These are phyloP conservation scores for Megaustenia siamemsis DNA, from an alignment of 2,888 invertebrate species.

Conservation along the genomic window DNA sequence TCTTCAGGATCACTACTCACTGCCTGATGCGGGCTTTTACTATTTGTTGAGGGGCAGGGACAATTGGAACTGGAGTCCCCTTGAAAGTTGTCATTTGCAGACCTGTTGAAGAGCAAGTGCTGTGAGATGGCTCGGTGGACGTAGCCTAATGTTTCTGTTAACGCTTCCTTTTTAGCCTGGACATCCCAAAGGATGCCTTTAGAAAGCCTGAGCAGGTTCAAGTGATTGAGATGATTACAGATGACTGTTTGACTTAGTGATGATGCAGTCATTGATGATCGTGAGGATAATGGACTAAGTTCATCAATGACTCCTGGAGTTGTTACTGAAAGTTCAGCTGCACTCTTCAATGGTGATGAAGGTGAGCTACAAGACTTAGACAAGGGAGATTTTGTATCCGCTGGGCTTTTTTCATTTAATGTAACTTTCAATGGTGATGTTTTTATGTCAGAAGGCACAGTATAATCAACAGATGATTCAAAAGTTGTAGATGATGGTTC, in stretches of 20 bases:
- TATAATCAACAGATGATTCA: constrained; percentile 28
- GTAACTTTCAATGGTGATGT: background rate
- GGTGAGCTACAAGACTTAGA: background rate
- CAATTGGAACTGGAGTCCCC: background rate
- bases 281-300: background rate
- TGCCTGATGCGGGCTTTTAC: background rate
- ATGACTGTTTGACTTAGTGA: background rate
- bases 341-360: background rate
- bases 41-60: background rate
- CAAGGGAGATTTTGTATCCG: background rate
- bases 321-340: background rate
- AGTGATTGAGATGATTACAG: constrained; percentile 20
- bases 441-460: constrained; percentile 26
- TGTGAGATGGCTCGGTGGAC: constrained; percentile 75
- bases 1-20: constrained; percentile 10
- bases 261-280: too few relatives aligned
- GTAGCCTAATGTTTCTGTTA: constrained; percentile 74
- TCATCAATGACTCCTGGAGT: background rate
- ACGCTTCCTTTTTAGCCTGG: constrained; percentile 71
- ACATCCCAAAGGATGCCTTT: constrained; percentile 74
- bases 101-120: constrained; percentile 59
- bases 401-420: background rate
- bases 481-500: background rate
- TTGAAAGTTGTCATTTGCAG: background rate
- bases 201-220: constrained; percentile 63